Evolutionary conservation across 1,140 invertebrate genomes (phyloP).

Genomic region (Kradibia gibbosae): DNA sequence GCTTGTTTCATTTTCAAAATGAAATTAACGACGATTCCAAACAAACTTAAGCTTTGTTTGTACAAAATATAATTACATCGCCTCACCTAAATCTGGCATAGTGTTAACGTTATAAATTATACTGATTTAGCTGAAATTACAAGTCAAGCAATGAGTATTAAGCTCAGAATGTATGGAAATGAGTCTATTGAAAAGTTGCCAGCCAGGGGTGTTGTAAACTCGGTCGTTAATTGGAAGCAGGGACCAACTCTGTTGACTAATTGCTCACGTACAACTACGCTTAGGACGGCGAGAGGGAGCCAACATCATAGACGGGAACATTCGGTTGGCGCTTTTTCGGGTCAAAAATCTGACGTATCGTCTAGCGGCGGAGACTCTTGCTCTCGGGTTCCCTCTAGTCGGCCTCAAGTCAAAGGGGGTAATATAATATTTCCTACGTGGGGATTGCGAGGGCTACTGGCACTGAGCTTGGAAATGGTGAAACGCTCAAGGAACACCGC

Average conservation of each 20-base stretch:
- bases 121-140: no score
- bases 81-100: no score
- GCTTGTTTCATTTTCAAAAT: no score
- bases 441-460: constrained; percentile 51
- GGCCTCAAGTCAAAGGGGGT: constrained; percentile 58
- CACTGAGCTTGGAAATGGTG: constrained; percentile 9
- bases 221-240: constrained; percentile 25
- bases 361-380: background rate
- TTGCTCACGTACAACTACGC: no score
- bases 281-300: no score
- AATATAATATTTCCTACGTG: constrained; percentile 59
- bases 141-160: no score
- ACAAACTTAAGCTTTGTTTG: no score
- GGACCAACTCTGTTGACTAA: background rate
- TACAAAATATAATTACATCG: no score
- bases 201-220: background rate
- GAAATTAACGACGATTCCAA: no score
- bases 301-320: background rate
- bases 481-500: constrained; percentile 42
- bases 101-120: no score
- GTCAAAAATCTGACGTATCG: constrained; percentile 20
- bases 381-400: constrained; percentile 14
- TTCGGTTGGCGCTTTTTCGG: constrained; percentile 17
- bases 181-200: constrained; percentile 27
- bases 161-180: no score